Conservation (phyloP, 2,113 vertebrate genomes). For the Gymnarchus niloticus region DNA sequence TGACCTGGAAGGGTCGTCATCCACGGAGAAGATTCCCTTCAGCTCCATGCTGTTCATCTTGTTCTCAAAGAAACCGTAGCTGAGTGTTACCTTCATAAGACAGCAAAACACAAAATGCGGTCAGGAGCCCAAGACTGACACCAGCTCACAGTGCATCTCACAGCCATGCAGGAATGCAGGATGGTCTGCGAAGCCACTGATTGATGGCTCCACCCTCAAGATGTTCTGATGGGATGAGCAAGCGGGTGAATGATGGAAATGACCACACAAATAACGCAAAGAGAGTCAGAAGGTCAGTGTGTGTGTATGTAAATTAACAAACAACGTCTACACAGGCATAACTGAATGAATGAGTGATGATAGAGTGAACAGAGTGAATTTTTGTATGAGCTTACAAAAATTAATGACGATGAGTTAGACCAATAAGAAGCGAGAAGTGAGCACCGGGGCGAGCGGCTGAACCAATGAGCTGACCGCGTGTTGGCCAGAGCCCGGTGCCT, state of each 20-base stretch:
- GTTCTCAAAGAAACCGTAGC: constrained; percentile 82
- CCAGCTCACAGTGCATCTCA: constrained; percentile 6
- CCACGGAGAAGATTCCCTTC: constrained; percentile 67
- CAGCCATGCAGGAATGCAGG: not conserved
- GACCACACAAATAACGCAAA: not conserved
- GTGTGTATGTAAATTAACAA: no score
- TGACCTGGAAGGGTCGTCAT: constrained; percentile 80
- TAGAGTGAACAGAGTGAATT: not conserved
- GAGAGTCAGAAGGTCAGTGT: no score
- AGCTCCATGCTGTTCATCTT: constrained; percentile 80
- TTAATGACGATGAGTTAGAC: not conserved
- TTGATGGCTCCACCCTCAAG: not conserved
- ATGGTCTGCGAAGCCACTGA: not conserved
- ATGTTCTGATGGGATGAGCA: not conserved
- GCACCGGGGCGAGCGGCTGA: not conserved
- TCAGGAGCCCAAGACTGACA: not conserved
- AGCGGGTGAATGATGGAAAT: not conserved
- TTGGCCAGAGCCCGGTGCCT: not conserved
- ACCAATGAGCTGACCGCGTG: not conserved
- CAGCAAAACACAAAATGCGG: not conserved
- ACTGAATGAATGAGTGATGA: not conserved
- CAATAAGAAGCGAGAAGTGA: not conserved
- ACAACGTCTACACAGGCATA: not conserved
- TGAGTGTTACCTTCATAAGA: constrained; percentile 78
- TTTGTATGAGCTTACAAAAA: not conserved